Base-by-base conservation (phyloP, 1,140 invertebrate genomes). In the Zaprionus vittiger region DNA sequence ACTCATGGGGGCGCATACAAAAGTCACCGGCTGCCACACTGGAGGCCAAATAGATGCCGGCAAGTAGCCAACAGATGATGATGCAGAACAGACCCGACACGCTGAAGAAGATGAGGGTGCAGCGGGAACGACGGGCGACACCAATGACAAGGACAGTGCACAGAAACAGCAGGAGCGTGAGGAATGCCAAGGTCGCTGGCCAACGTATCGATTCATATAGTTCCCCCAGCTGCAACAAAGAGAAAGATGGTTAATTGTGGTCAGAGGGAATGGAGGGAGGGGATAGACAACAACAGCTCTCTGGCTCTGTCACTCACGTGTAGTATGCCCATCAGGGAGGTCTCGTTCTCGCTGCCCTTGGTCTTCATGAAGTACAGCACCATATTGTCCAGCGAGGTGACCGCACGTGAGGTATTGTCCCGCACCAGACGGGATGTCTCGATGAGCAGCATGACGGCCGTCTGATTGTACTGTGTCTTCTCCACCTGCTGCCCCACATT, bases 111-210 rank as follows among this genome's bases (percentile, higher is more conserved):
- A 98, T 97, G 56, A 97, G 94, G 22, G 96, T 95, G 93, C 96
- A 97, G 81, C 97, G 94, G 9, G 96, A 97, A 91, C 97, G 96
- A 76, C 96, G 94, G 60, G 96, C 96, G 59, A 97, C 96, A 59
- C 96, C 97, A 85, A 97, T 96, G 67, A 97, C 94, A 75, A 98
- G 94, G 57, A 97, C 94, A 37, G 97, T 95, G 93, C 96, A 97
- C 38, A 97, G 94, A 56, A 97, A 94, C 74, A 97, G 94, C 52
- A 97, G 94, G 44, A 96, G 93, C 75, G 96, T 96, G 66, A 97
- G 94, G 34, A 97, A 94, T 54, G 95, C 95, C 94, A 97, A 95
- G 2, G 96, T 97, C n/a, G 95, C 93, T 14, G 96, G 96, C 96
- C 96, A 97, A 87, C 97, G 95, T 73, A 94, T 93, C 63, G 94